phyloP scores from a whole-genome alignment of 64 coral and sea anemone species.

The Montipora capricornis region DNA sequence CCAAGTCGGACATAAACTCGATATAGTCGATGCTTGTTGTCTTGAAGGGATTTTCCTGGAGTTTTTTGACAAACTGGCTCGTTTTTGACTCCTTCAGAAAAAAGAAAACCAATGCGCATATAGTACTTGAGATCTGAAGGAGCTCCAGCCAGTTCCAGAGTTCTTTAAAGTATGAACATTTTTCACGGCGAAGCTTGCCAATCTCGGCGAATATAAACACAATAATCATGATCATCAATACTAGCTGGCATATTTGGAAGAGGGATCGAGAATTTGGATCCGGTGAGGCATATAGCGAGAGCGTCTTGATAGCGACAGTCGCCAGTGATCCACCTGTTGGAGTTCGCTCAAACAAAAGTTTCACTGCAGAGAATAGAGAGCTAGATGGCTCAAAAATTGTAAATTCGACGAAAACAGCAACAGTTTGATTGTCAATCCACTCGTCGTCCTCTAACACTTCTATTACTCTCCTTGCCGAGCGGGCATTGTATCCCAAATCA shows the following conservation, averaged over 20 bases:
- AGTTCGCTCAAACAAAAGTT: slow-evolving; percentile 64
- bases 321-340: slow-evolving; percentile 44
- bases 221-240: slow-evolving; percentile 70
- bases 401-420: slow-evolving; percentile 57
- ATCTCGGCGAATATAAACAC: slow-evolving; percentile 70
- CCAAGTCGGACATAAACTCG: slow-evolving; percentile 59
- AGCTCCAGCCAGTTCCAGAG: slow-evolving; percentile 78
- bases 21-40: slow-evolving; percentile 72
- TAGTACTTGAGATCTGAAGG: slow-evolving; percentile 56
- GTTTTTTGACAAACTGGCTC: slow-evolving; percentile 71
- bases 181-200: slow-evolving; percentile 64
- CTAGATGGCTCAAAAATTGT: slow-evolving; percentile 74
- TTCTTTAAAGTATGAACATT: slow-evolving; percentile 37
- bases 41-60: slow-evolving; percentile 76
- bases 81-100: slow-evolving; percentile 76
- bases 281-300: slow-evolving; percentile 50
- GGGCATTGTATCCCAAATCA: slow-evolving; percentile 65
- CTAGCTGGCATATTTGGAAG: slow-evolving; percentile 64
- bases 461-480: slow-evolving; percentile 33
- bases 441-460: slow-evolving; percentile 29
- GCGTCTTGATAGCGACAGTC: slow-evolving; percentile 12
- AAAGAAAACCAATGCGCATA: slow-evolving; percentile 63
- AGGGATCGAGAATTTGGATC: slow-evolving; percentile 41
- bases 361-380: slow-evolving; percentile 53
- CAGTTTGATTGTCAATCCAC: slow-evolving; percentile 70